These are phyloP conservation scores for Epinotia brunnichana DNA, from an alignment of 2,888 invertebrate species.

Conservation along the genomic window DNA sequence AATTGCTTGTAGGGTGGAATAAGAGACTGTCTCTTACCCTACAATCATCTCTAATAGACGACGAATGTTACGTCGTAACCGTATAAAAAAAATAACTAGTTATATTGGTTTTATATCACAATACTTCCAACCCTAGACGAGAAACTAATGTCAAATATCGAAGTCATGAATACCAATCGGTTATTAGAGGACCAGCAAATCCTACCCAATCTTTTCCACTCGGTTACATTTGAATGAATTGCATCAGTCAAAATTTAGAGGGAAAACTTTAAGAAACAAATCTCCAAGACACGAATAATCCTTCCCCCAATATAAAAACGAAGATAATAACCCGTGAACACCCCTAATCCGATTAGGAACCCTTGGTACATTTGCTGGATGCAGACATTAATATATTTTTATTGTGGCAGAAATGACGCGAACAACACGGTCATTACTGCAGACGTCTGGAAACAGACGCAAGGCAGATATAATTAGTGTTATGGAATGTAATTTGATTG, in stretches of 20 bases:
- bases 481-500: constrained; percentile 42
- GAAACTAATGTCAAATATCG: background rate
- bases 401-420: constrained; percentile 74
- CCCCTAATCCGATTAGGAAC: constrained; percentile 69
- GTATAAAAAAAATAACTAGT: background rate
- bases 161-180: background rate
- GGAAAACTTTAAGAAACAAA: constrained; percentile 30
- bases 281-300: constrained; percentile 55
- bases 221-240: constrained; percentile 28
- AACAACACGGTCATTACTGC: constrained; percentile 73
- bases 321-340: constrained; percentile 79
- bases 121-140: background rate
- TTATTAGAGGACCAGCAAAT: constrained; percentile 8
- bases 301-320: constrained; percentile 73
- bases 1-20: constrained; percentile 21
- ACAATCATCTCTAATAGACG: background rate
- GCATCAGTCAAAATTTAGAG: constrained; percentile 32
- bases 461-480: constrained; percentile 42
- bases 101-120: background rate
- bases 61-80: background rate
- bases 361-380: constrained; percentile 68
- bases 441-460: constrained; percentile 56
- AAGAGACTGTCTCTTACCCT: background rate
- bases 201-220: constrained; percentile 15
- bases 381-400: constrained; percentile 78